Base-by-base conservation (phyloP, 1,140 invertebrate species). In the Cydia amplana region DNA sequence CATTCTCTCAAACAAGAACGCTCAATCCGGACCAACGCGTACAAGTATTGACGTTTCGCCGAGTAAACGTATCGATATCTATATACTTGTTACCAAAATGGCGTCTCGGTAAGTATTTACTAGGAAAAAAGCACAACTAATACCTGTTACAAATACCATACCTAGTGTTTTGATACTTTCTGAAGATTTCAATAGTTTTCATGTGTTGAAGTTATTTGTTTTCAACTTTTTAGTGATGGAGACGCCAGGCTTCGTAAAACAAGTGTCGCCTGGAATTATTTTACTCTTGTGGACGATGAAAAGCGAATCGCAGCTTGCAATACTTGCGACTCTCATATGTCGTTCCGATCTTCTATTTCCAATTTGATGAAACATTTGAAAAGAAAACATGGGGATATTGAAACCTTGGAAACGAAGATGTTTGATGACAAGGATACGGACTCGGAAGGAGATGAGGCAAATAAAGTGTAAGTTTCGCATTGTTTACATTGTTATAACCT, bases 361-460 rank as follows among this genome's bases (percentile, higher is more conserved):
- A 79, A 79, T 23, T 49, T 79, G 18, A 79, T 75, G 75, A 79
- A 77, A 36, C 78, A 79, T 70, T 73, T 75, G 0, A 49, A 36
- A 18, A 77, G 75, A 16, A 79, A 75, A 49, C 78, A 79, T 43
- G 46, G 55, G 10, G 20, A 67, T 16, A 32, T 67, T 72, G 23
- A 36, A 7, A 32, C 64, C 1, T 4, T 36, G 72, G 23, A 67
- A 4, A n/a, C 64, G 1, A 67, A 32, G n/a, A 25, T 65, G 64
- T 36, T 32, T 32, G 64, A 67, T 14, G 64, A 36, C 14, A 67
- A 67, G 16, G 28, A 67, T 67, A 36, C 64, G 2, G 64, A 36
- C 4, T 67, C 64, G 1, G 64, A 67, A 14, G 25, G 4, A 12
- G 64, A 67, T 32, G 64, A 67, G 6, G 64, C 16, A 1, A n/a